These are phyloP conservation scores for Rhodeus uyekii DNA, from an alignment of 2,797 vertebrate species.

Conservation along the genomic window DNA sequence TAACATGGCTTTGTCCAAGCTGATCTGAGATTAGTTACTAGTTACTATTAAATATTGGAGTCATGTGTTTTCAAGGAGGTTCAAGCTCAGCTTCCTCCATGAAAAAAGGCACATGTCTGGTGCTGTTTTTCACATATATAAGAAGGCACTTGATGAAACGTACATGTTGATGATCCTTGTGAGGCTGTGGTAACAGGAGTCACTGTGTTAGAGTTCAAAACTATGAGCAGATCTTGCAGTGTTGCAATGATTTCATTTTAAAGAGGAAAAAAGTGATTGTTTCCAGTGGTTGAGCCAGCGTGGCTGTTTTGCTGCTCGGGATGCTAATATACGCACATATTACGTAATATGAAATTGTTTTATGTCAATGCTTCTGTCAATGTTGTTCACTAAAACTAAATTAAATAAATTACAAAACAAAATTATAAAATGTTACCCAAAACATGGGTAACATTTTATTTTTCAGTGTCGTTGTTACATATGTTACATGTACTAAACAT, in stretches of 20 bases:
- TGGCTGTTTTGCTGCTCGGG: background rate
- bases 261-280: background rate
- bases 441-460: too few species aligned
- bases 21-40: background rate
- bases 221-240: constrained; percentile 21
- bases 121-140: background rate
- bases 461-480: too few species aligned
- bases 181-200: constrained; percentile 2
- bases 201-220: constrained; percentile 12
- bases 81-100: background rate
- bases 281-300: background rate
- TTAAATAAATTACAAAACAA: too few species aligned
- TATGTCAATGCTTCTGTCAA: background rate
- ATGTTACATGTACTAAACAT: too few species aligned
- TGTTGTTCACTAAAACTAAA: background rate
- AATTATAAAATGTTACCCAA: too few species aligned
- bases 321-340: background rate
- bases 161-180: background rate
- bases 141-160: background rate
- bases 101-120: background rate
- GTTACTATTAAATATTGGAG: background rate
- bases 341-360: background rate
- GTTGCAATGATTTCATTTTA: constrained; percentile 8
- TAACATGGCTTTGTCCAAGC: background rate
- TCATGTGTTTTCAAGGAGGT: background rate